Evolutionary conservation across 2,888 invertebrate species (phyloP), one percentile per base, ranked within the genome.

Genomic region (Himalopsyche anomala): DNA sequence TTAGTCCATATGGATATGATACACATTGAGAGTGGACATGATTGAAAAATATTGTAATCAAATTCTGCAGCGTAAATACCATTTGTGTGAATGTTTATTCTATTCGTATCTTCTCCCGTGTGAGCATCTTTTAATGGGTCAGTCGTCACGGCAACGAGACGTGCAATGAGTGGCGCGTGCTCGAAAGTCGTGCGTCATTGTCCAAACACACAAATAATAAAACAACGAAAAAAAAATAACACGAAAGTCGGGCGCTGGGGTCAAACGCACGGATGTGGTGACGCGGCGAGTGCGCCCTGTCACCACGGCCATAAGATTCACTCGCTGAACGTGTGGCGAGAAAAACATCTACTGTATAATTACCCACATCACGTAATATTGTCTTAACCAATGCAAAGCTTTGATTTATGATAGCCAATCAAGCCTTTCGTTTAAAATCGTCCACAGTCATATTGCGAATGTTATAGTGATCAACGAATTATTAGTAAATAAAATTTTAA

Each of bases 111-210:
- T 19, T 62, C 19, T 28, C 62, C 28, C 62, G 62, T 62, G 28
- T 62, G 62, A 62, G 62, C 6, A 51, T 51, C 51, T 62, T 62
- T 62, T 62, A 62, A 62, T 62, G 28, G 62, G 62, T 62, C 62
- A 62, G 19, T 62, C 62, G 62, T 62, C 62, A 62, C 62, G 19
- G 62, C 62, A 19, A 28, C 11, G 19, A 6, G 62, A 62, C 62
- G 62, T 62, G 62, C 28, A 62, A 62, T 19, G 62, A 62, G 62
- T 62, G 62, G n/a, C 62, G 62, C 62, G 62, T 62, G 62, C 62
- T 6, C 62, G 62, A 51, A 51, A 51, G 15, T 62, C 62, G 62
- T 62, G 62, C 62, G 62, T 62, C 62, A 62, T 62, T 62, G 62
- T 62, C 62, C 28, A 62, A 62, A 62, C 62, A 62, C 62, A 62